Evolutionary conservation across 92 coral and sea anemone species (phyloP), one percentile per base, ranked within the genome.

Genomic region (Actinernus sp.): DNA sequence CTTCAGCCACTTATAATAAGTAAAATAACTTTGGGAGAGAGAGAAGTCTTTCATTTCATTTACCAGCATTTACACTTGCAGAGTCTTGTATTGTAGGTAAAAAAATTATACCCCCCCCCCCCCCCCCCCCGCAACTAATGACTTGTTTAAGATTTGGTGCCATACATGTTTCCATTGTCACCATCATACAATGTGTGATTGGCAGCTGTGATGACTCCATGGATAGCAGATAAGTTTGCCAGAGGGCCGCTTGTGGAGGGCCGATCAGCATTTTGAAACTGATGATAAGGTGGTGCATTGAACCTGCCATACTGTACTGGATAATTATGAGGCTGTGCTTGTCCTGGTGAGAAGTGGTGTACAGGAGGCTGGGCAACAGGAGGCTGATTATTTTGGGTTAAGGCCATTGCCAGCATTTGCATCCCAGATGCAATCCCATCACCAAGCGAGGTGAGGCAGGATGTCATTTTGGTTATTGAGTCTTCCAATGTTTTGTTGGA

Each of bases 401-500:
- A 18, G 4, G 52, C 52, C 22, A 9, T 8, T 45, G 52, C 52
- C 10, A 45, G 52, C 10, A 45, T 45, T 5, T 45, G 17, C 52
- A 45, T 45, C 4, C 52, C 52, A 45, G 11, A 4, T 4, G 52
- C 52, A 45, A 45, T 45, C 52, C 52, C 52, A 4, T 45, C 52
- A 7, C 52, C 52, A 45, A 45, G 22, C 19, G 52, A 45, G 4
- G 52, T 8, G 5, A 45, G 52, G 19, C 52, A 45, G 52, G 10
- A 4, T 45, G 52, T 6, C 52, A 45, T 45, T 18, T 8, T 45
- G 10, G 52, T 45, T 6, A 45, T 45, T 4, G 52, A 45, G 21
- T 18, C 52, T 23, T 45, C 80, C 56, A 60, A 18, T n/a, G 54
- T 61, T 50, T 78, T 68, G 50, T 68, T 78, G 30, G 72, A 59